Evolutionary conservation across 2,888 invertebrate genomes (phyloP).

Genomic region (Leptinotarsa rubiginosa): DNA sequence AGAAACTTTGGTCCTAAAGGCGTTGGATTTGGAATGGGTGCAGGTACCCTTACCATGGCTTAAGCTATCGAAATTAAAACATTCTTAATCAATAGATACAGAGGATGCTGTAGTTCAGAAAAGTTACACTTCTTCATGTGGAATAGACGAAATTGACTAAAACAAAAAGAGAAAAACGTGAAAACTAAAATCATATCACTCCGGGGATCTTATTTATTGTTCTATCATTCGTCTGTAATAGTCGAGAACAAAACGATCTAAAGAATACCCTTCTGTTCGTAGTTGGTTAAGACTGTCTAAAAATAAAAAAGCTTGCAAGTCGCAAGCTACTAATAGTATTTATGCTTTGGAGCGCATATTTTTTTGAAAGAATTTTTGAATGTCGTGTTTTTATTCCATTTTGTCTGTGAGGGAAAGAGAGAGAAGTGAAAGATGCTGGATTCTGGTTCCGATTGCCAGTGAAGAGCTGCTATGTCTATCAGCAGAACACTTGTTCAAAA

Average conservation of each 20-base stretch:
- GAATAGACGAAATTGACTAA: neutral
- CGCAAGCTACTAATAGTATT: constrained; percentile 35
- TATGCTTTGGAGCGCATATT: constrained; percentile 58
- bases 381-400: constrained; percentile 51
- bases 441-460: constrained; percentile 54
- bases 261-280: constrained; percentile 37
- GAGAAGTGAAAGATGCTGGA: constrained; percentile 51
- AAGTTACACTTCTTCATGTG: neutral
- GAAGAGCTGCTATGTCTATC: constrained; percentile 41
- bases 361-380: constrained; percentile 50
- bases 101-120: constrained; percentile 13
- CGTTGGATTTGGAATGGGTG: constrained; percentile 91
- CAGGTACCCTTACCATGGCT: constrained; percentile 90
- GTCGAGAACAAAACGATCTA: constrained; percentile 25
- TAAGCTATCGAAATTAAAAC: constrained; percentile 65
- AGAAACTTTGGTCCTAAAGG: constrained; percentile 89
- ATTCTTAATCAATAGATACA: constrained; percentile 51
- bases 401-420: constrained; percentile 50
- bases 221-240: neutral
- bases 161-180: neutral
- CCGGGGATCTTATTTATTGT: constrained; percentile 32
- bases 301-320: constrained; percentile 39
- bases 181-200: constrained; percentile 21
- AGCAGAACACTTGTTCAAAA: constrained; percentile 32
- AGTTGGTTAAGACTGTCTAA: constrained; percentile 54